Conservation (phyloP, 2,888 invertebrate species). For the Hesperia comma region DNA sequence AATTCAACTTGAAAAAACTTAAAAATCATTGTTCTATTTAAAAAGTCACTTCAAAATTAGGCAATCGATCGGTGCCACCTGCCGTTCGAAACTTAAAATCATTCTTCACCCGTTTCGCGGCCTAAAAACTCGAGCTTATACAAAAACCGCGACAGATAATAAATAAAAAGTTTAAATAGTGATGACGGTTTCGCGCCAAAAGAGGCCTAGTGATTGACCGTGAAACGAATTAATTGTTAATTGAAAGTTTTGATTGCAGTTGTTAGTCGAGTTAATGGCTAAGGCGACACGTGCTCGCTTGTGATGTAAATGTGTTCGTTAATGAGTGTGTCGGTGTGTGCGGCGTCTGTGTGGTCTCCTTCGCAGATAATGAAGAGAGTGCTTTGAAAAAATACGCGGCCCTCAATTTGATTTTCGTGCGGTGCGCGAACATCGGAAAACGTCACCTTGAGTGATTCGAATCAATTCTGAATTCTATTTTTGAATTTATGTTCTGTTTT, state of each 20-base stretch:
- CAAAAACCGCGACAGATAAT: constrained; percentile 30
- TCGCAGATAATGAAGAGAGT: constrained; percentile 36
- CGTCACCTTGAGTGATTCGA: constrained; percentile 18
- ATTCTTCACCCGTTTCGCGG: constrained; percentile 72
- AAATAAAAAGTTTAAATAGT: constrained; percentile 35
- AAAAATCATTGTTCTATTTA: constrained; percentile 34
- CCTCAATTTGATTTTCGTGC: constrained; percentile 28
- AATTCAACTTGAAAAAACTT: constrained; percentile 50
- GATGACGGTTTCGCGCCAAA: constrained; percentile 57
- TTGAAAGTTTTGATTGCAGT: constrained; percentile 65
- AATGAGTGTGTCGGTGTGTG: constrained; percentile 76
- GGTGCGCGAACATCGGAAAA: constrained; percentile 25
- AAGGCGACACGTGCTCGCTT: constrained; percentile 65
- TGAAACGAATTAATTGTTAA: constrained; percentile 54
- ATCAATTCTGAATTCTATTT: constrained; percentile 2
- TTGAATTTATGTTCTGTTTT: neutral
- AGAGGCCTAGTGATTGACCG: constrained; percentile 53
- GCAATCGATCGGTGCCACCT: constrained; percentile 68
- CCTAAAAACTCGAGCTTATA: constrained; percentile 51
- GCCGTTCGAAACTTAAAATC: constrained; percentile 59
- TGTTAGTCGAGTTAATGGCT: constrained; percentile 50
- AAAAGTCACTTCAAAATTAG: constrained; percentile 39
- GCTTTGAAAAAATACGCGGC: constrained; percentile 30
- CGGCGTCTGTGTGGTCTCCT: constrained; percentile 50
- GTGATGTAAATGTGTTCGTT: constrained; percentile 80